Conservation (phyloP, 1,140 invertebrate genomes). For the Solenopsis invicta region DNA sequence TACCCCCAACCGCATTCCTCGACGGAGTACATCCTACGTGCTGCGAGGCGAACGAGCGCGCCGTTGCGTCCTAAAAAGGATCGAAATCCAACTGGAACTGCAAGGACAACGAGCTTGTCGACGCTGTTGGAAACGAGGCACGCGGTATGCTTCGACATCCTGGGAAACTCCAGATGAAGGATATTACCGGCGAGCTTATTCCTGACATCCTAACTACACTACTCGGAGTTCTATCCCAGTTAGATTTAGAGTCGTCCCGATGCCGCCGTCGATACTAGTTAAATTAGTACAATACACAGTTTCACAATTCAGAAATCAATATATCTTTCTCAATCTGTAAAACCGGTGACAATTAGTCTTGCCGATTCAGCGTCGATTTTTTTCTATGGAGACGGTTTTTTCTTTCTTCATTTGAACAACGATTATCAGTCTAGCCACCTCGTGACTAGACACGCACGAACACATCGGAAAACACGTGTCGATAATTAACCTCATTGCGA, state of each 20-base stretch:
- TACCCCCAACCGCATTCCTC: constrained; percentile 45
- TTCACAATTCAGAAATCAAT: not conserved
- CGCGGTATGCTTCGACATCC: constrained; percentile 18
- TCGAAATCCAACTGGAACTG: constrained; percentile 28
- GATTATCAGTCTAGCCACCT: not conserved
- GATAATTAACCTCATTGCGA: constrained; percentile 44
- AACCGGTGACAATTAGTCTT: too few species aligned
- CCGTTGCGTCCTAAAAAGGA: constrained; percentile 40
- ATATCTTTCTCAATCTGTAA: too few species aligned
- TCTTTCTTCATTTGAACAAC: not conserved
- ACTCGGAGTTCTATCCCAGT: constrained; percentile 21
- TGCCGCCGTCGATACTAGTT: not conserved
- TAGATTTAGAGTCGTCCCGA: not conserved
- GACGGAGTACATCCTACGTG: constrained; percentile 47
- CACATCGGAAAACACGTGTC: constrained; percentile 24
- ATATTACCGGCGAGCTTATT: constrained; percentile 48
- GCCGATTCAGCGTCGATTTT: not conserved
- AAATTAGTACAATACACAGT: not conserved
- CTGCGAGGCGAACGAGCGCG: constrained; percentile 22
- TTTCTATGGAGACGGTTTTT: too few species aligned
- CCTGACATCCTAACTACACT: constrained; percentile 9
- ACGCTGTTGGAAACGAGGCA: constrained; percentile 22
- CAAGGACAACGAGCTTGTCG: constrained; percentile 53
- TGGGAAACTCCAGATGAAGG: constrained; percentile 42
- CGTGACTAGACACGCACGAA: not conserved